These are phyloP conservation scores for Geophilus truncorum DNA, from an alignment of 2,888 invertebrate genomes.

Conservation along the genomic window DNA sequence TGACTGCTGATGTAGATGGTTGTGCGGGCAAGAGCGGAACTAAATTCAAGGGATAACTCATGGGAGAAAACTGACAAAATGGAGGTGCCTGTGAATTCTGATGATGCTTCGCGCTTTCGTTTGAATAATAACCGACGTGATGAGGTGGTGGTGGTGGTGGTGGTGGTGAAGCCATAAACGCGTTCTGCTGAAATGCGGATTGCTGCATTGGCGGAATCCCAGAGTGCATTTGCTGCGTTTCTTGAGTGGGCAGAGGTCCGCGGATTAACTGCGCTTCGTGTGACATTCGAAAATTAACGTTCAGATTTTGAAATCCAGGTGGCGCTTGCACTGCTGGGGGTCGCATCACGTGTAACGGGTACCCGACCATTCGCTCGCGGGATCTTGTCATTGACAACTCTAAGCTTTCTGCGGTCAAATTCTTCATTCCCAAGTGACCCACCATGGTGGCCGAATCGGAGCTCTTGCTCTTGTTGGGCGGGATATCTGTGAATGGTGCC, in stretches of 20 bases:
- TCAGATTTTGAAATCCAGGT: not conserved
- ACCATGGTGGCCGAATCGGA: not conserved
- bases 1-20: not conserved
- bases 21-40: not conserved
- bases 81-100: constrained; percentile 2
- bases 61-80: not conserved
- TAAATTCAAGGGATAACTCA: not conserved
- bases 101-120: not conserved
- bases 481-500: not conserved
- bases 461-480: not conserved
- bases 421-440: not conserved
- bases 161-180: not conserved
- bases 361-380: not conserved
- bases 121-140: not conserved
- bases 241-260: not conserved
- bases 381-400: not conserved
- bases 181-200: not conserved
- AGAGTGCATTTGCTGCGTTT: not conserved
- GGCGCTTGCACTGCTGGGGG: not conserved
- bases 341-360: not conserved
- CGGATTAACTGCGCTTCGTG: not conserved
- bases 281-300: not conserved
- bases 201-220: not conserved
- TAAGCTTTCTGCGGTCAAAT: not conserved
- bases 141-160: not conserved